Conservation (phyloP, 2,888 invertebrate species). For the Cryptocephalus primarius region DNA sequence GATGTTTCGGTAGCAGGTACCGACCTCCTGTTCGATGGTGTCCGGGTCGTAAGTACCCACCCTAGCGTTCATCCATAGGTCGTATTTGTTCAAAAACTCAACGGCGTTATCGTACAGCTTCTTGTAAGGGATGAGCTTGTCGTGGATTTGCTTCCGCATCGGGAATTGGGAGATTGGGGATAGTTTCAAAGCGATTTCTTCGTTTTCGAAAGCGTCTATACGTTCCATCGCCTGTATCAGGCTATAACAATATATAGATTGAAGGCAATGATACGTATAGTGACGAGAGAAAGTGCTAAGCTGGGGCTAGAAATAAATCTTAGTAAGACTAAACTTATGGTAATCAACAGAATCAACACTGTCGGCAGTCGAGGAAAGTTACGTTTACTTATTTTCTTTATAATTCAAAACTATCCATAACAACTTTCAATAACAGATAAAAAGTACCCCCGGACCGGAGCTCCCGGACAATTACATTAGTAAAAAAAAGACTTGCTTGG, state of each 20-base stretch:
- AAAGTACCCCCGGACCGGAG: too few relatives aligned
- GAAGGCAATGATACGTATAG: too few relatives aligned
- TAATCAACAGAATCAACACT: too few relatives aligned
- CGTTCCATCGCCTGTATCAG: constrained; percentile 62
- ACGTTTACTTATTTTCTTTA: too few relatives aligned
- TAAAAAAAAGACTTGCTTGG: too few relatives aligned
- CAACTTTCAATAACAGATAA: too few relatives aligned
- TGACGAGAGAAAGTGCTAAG: too few relatives aligned
- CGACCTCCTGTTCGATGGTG: constrained; percentile 71
- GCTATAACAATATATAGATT: constrained; percentile 27
- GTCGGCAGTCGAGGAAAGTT: too few relatives aligned
- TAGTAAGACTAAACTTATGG: too few relatives aligned
- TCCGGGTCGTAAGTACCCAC: constrained; percentile 83
- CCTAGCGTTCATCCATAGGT: constrained; percentile 75
- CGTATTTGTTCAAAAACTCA: constrained; percentile 73
- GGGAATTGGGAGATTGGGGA: constrained; percentile 64
- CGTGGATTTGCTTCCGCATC: constrained; percentile 64
- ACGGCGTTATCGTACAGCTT: constrained; percentile 80
- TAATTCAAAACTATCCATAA: too few relatives aligned
- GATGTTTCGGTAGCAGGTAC: constrained; percentile 58
- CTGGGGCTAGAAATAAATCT: too few relatives aligned
- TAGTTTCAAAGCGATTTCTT: constrained; percentile 80
- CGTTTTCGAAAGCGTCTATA: constrained; percentile 84
- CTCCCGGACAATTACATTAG: too few relatives aligned
- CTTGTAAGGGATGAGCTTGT: constrained; percentile 75